phyloP scores from a whole-genome alignment of 1,140 invertebrate genomes.

The Glossosoma conforme region DNA sequence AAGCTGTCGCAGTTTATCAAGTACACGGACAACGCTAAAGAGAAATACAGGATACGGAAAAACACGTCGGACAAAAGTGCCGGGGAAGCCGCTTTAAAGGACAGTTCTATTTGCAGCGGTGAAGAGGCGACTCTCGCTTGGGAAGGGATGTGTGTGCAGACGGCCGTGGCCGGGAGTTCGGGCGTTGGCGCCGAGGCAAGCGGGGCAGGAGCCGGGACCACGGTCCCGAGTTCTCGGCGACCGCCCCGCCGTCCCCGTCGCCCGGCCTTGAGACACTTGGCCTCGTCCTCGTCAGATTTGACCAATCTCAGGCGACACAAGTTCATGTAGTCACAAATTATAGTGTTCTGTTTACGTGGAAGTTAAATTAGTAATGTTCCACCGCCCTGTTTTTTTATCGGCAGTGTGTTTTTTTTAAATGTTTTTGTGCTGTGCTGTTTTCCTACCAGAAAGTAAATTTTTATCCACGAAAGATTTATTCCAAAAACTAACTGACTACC shows the following conservation, averaged over 20 bases:
- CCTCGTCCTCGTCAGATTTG: slow-evolving; percentile 7
- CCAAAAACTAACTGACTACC: background rate
- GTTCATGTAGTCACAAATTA: background rate
- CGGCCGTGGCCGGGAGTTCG: background rate
- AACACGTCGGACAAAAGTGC: background rate
- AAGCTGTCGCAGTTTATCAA: slow-evolving; percentile 28
- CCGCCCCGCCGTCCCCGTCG: slow-evolving; percentile 3
- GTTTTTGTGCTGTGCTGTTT: background rate
- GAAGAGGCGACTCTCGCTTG: slow-evolving; percentile 9
- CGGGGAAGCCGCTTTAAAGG: slow-evolving; percentile 1
- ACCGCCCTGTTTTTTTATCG: background rate
- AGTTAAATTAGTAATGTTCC: background rate
- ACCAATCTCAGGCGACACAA: slow-evolving; percentile 6
- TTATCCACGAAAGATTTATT: background rate
- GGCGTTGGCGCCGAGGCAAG: background rate
- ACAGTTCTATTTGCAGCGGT: slow-evolving; percentile 3
- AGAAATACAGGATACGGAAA: slow-evolving; percentile 25
- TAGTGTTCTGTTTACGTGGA: background rate
- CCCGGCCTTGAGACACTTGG: slow-evolving; percentile 15
- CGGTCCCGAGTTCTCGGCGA: slow-evolving; percentile 1
- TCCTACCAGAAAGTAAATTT: background rate
- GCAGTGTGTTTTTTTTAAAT: background rate
- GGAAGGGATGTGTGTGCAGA: slow-evolving; percentile 2
- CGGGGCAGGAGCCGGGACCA: background rate
- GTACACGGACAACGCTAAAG: slow-evolving; percentile 25